A percentile compares a stretch with the other conserved stretches of the same genome.
phyloP scores from a whole-genome alignment of 2,797 vertebrate species.

The Sebastes vulpes region DNA sequence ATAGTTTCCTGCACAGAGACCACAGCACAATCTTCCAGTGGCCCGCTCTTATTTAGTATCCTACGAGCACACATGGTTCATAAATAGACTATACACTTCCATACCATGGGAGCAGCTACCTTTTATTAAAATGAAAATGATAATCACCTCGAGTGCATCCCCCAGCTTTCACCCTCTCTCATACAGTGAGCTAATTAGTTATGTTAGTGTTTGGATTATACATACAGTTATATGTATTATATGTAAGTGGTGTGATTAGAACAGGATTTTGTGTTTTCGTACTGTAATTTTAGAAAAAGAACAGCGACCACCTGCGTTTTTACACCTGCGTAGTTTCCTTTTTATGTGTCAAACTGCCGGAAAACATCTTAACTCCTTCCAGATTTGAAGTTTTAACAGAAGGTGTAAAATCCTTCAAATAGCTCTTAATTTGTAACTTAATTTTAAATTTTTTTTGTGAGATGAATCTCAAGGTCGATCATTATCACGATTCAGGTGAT shows the following conservation, averaged over 20 bases:
- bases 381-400: slow-evolving; percentile 10
- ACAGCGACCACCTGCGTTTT: background rate
- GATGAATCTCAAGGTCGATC: background rate
- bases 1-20: slow-evolving; percentile 57
- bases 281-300: background rate
- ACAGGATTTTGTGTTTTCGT: background rate
- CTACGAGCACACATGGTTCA: slow-evolving; percentile 41
- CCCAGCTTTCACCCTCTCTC: slow-evolving; percentile 60
- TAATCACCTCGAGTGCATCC: slow-evolving; percentile 64
- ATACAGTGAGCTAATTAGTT: slow-evolving; percentile 71
- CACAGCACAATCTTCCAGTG: slow-evolving; percentile 52
- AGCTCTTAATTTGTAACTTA: background rate
- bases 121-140: slow-evolving; percentile 80
- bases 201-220: slow-evolving; percentile 44
- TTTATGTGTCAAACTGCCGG: background rate
- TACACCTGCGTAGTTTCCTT: background rate
- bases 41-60: slow-evolving; percentile 46
- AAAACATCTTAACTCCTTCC: background rate
- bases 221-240: slow-evolving; percentile 12
- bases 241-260: background rate
- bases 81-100: slow-evolving; percentile 58
- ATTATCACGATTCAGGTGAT: background rate
- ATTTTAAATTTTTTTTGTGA: background rate
- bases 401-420: background rate
- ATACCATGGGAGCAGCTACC: slow-evolving; percentile 67